Base-by-base conservation (phyloP, 2,888 invertebrate genomes). In the Doris montereyensis region DNA sequence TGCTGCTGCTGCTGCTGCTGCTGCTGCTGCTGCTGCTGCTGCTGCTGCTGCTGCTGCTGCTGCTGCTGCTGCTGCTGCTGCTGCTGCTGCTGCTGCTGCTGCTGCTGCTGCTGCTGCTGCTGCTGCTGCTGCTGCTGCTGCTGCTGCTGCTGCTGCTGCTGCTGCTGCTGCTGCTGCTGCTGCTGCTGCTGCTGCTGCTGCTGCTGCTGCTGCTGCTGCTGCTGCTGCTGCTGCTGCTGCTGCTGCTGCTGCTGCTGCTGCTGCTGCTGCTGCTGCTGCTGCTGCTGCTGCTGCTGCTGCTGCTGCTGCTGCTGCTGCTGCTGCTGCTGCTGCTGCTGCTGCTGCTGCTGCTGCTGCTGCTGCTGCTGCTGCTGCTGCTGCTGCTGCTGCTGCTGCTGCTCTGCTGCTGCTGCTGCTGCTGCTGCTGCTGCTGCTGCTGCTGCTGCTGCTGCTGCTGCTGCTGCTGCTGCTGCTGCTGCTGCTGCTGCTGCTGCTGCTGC, bases 271-370 rank as follows among this genome's bases (percentile, higher is more conserved):
- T 62, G 65, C 65, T 62, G 65, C 65, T 62, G n/a, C 1, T 52
- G 21, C 65, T 62, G 65, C 65, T 62, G 24, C 65, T 62, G 24
- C 24, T 62, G 65, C 65, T 62, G 65, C 65, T 62, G 65, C 17
- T 62, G 65, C 65, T 21, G 21, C 65, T n/a, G n/a, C 21, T 62
- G 65, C 65, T 62, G 65, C 65, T 21, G 65, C 13, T 8, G 13
- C 21, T 8, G 13, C 8, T 8, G 65, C 13, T 21, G 24, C 17
- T 62, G 24, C 24, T 62, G 52, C 52, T 17, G 24, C 13, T 62
- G 65, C 65, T 62, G 65, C 65, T 62, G 65, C 24, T 62, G 65
- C 65, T 62, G 65, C 65, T 62, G 65, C 24, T 62, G 65, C 65
- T 62, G 65, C 65, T 62, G 65, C 65, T 62, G 21, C 65, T 62